A percentile compares a stretch with the other conserved stretches of the same genome.
These are phyloP conservation scores for Ochotona curzoniae DNA, from an alignment of 2,113 vertebrate species.

Conservation along the genomic window DNA sequence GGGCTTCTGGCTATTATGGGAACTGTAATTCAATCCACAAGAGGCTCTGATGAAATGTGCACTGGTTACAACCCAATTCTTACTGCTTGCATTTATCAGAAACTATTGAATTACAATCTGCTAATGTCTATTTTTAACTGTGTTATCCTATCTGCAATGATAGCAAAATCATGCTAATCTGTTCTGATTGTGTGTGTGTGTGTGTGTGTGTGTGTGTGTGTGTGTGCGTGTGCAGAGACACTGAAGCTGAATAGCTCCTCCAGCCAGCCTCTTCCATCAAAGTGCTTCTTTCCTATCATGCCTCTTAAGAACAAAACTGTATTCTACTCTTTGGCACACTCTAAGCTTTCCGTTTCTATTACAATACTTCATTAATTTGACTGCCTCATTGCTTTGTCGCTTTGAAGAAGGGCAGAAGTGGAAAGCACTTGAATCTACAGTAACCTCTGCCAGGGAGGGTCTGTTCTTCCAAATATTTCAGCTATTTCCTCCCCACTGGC, in stretches of 20 bases:
- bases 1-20: neutral
- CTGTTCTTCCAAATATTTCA: constrained; percentile 77
- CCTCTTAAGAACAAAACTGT: constrained; percentile 67
- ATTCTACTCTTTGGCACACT: constrained; percentile 34
- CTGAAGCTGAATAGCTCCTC: constrained; percentile 58
- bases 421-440: constrained; percentile 73
- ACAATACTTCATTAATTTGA: constrained; percentile 74
- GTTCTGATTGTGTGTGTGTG: neutral
- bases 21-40: constrained; percentile 35
- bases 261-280: constrained; percentile 62
- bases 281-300: constrained; percentile 43
- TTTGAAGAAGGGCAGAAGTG: constrained; percentile 69
- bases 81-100: constrained; percentile 4
- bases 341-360: constrained; percentile 71
- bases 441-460: constrained; percentile 65
- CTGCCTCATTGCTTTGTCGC: constrained; percentile 66
- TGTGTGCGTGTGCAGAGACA: constrained; percentile 2
- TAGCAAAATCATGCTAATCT: constrained; percentile 67
- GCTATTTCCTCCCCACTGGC: constrained; percentile 76
- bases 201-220: neutral
- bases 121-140: constrained; percentile 56
- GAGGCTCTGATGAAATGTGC: constrained; percentile 44
- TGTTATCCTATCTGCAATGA: constrained; percentile 54
- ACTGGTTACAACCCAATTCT: neutral
- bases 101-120: constrained; percentile 55